Evolutionary conservation across 2,113 vertebrate species (phyloP).

Genomic region (Oryzias woworae): DNA sequence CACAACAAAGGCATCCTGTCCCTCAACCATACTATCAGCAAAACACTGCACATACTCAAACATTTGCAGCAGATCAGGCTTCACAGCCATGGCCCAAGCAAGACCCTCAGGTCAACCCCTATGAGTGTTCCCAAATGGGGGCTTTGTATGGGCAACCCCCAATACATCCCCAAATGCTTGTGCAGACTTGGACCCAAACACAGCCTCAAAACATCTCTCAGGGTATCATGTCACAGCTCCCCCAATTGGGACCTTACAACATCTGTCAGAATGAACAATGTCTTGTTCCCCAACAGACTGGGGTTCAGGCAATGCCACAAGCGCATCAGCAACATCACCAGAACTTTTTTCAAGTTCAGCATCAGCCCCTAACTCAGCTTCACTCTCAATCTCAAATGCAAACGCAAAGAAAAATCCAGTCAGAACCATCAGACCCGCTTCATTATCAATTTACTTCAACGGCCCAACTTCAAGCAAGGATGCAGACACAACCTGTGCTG

Average conservation of each 20-base stretch:
- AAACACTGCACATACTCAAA: slow-evolving; percentile 23
- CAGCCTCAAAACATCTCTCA: slow-evolving; percentile 33
- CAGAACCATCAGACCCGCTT: slow-evolving; percentile 4
- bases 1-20: slow-evolving; percentile 39
- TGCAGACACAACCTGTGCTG: slow-evolving; percentile 25
- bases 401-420: slow-evolving; percentile 16
- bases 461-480: slow-evolving; percentile 23
- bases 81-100: slow-evolving; percentile 42
- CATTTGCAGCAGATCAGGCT: slow-evolving; percentile 30
- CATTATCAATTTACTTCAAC: slow-evolving; percentile 18
- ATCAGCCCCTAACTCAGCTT: slow-evolving; percentile 23
- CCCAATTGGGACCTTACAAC: slow-evolving; percentile 29
- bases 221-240: slow-evolving; percentile 27
- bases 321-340: slow-evolving; percentile 20
- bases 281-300: slow-evolving; percentile 47
- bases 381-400: slow-evolving; percentile 38
- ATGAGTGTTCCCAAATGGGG: slow-evolving; percentile 46
- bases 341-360: slow-evolving; percentile 25
- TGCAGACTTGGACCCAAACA: slow-evolving; percentile 37
- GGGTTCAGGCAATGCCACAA: slow-evolving; percentile 28
- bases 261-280: slow-evolving; percentile 39
- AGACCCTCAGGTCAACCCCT: slow-evolving; percentile 9
- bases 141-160: slow-evolving; percentile 28
- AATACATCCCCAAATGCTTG: slow-evolving; percentile 26
- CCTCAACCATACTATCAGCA: slow-evolving; percentile 37